Conservation (phyloP, 2,797 vertebrate genomes). For the Lagothrix lagotricha region DNA sequence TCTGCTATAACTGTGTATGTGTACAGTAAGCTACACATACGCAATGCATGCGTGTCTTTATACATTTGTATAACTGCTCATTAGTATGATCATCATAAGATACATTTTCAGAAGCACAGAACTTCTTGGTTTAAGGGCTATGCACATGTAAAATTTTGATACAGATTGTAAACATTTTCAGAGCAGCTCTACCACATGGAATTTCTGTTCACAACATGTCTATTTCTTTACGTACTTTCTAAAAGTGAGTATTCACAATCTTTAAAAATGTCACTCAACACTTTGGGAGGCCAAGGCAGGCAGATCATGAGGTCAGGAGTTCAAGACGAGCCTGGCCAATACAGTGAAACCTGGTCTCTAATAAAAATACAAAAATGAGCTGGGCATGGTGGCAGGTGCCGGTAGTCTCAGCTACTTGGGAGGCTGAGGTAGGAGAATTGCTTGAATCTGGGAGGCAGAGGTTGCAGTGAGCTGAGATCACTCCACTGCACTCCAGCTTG, state of each 20-base stretch:
- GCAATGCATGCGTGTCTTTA: accelerated
- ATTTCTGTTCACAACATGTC: not conserved
- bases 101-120: not conserved
- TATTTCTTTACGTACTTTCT: not conserved
- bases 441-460: not conserved
- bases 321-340: not conserved
- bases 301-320: not conserved
- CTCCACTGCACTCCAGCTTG: not conserved
- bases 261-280: not conserved
- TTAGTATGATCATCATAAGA: not conserved
- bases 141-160: not conserved
- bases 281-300: not conserved
- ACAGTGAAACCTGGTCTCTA: not conserved
- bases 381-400: not conserved
- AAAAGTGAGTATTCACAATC: not conserved
- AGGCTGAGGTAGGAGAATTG: not conserved
- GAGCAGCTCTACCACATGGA: not conserved
- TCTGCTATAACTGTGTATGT: not conserved
- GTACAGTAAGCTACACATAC: not conserved
- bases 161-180: not conserved
- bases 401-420: not conserved
- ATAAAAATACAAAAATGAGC: not conserved
- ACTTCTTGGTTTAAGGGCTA: not conserved
- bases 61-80: not conserved
- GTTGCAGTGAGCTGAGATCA: not conserved